These are phyloP conservation scores for Salvelinus sp. DNA, from an alignment of 2,113 vertebrate species.

Conservation along the genomic window DNA sequence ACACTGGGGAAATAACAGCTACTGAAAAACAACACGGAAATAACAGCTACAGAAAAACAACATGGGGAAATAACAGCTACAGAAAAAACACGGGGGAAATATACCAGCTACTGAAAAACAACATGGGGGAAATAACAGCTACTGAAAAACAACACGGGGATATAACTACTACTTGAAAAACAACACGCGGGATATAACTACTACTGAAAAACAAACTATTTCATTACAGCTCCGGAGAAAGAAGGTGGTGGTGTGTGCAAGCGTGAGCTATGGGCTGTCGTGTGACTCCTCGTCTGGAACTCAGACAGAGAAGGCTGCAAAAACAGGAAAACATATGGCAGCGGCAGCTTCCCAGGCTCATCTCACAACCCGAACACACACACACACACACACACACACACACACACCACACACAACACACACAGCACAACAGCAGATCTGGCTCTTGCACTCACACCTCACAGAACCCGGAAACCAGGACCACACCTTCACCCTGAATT, in stretches of 20 bases:
- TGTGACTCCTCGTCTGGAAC: conserved; percentile 10
- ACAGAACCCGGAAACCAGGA: too few species aligned
- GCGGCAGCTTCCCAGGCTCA: conserved; percentile 31
- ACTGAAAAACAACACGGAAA: too few species aligned
- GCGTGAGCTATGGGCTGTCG: neutral
- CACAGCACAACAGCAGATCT: too few species aligned
- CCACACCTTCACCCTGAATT: too few species aligned
- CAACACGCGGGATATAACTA: neutral
- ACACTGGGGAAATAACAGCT: too few species aligned
- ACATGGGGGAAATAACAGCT: too few species aligned
- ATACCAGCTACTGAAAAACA: too few species aligned
- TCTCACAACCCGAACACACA: neutral
- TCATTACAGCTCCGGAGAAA: neutral
- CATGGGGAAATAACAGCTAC: too few species aligned
- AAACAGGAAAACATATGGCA: conserved; percentile 61
- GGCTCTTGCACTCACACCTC: too few species aligned
- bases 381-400: conserved; percentile 9
- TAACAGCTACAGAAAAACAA: too few species aligned
- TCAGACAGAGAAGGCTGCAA: conserved; percentile 36
- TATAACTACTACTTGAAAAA: neutral
- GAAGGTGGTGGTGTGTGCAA: neutral
- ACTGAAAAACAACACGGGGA: too few species aligned
- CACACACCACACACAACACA: conserved; percentile 5
- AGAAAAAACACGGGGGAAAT: too few species aligned
- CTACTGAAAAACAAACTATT: conserved; percentile 5